Conservation (phyloP, 2,797 vertebrate genomes). For the Naso thynnoides region DNA sequence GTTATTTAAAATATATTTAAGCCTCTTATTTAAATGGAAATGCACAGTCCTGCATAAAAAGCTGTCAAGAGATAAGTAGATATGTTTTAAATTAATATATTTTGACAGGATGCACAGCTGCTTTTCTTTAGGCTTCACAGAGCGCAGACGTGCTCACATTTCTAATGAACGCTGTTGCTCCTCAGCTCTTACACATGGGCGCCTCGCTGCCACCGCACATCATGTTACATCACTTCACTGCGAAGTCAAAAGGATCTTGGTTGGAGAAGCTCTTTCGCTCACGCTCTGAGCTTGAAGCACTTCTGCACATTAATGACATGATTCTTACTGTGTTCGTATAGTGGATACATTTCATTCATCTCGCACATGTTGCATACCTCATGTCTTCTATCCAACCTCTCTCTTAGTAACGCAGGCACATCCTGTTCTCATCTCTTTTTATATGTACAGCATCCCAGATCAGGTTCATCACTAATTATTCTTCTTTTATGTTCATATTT, state of each 20-base stretch:
- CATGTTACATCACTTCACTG: not conserved
- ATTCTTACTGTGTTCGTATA: not conserved
- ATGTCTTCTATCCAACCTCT: not conserved
- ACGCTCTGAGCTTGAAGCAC: not conserved
- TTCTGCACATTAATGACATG: not conserved
- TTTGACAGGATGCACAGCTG: not conserved
- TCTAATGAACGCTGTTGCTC: not conserved
- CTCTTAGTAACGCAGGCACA: not conserved
- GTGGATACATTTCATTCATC: not conserved
- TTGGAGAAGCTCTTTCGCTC: not conserved
- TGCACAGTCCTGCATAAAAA: not conserved
- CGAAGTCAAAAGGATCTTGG: not conserved
- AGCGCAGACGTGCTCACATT: not conserved
- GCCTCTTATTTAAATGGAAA: constrained; percentile 44
- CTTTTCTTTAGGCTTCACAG: not conserved
- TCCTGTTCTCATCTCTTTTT: not conserved
- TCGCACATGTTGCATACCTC: not conserved
- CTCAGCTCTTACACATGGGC: not conserved
- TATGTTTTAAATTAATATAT: not conserved
- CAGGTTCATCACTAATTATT: not conserved
- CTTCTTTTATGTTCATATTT: not conserved
- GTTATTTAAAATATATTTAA: not conserved
- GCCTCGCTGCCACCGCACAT: not conserved
- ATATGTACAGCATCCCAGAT: not conserved
- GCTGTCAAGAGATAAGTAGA: rapidly evolving